A percentile compares a stretch with the other conserved stretches of the same genome.
These are phyloP conservation scores for Drosophila ezoana DNA, from an alignment of 2,888 invertebrate genomes.

Conservation along the genomic window DNA sequence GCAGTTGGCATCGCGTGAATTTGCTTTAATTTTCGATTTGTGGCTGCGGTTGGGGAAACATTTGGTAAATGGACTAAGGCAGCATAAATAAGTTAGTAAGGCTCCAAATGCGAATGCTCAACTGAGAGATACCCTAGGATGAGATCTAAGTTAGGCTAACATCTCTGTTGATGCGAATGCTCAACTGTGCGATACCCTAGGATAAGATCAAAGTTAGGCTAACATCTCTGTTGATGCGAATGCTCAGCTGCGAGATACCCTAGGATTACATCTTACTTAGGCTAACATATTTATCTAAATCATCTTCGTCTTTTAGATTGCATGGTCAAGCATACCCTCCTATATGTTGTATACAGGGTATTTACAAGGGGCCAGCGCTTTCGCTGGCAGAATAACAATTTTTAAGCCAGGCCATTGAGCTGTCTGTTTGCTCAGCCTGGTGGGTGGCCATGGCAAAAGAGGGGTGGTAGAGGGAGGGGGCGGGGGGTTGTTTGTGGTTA, in stretches of 20 bases:
- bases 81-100: constrained; percentile 35
- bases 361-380: constrained; percentile 5
- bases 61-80: constrained; percentile 6
- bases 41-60: not conserved
- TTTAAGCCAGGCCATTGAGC: constrained; percentile 28
- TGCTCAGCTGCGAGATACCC: constrained; percentile 8
- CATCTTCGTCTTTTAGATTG: no score
- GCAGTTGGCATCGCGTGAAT: not conserved
- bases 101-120: no score
- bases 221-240: no score
- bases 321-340: not conserved
- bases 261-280: not conserved
- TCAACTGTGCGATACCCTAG: constrained; percentile 9
- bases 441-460: constrained; percentile 16
- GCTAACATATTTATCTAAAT: no score
- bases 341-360: constrained; percentile 15
- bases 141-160: no score
- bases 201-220: no score
- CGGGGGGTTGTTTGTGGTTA: not conserved
- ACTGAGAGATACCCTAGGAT: constrained; percentile 5
- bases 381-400: constrained; percentile 37
- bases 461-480: no score
- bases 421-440: constrained; percentile 15
- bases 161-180: no score
- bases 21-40: no score